A percentile compares a stretch with the other conserved stretches of the same genome.
Conservation (phyloP, 2,113 vertebrate genomes). For the Sylvietta virens region DNA sequence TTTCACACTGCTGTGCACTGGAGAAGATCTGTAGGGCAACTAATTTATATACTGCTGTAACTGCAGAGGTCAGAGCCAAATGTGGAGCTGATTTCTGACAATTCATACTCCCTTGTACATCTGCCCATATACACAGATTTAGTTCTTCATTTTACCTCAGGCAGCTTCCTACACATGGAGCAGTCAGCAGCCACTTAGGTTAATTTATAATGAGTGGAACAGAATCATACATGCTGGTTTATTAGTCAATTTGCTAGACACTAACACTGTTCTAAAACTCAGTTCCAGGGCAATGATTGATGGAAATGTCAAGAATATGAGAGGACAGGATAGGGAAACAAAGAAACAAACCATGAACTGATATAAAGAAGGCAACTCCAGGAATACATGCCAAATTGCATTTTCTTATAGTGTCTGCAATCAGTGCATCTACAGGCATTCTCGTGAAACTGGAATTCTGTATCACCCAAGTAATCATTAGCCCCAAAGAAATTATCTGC, state of each 20-base stretch:
- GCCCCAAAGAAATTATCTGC: background rate
- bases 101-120: background rate
- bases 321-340: background rate
- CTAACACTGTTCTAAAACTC: background rate
- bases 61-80: background rate
- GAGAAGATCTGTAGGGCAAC: background rate
- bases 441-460: background rate
- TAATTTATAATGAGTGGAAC: slow-evolving; percentile 31
- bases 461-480: background rate
- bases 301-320: slow-evolving; percentile 8
- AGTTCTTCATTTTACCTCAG: slow-evolving; percentile 3
- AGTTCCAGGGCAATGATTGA: background rate
- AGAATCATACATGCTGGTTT: background rate
- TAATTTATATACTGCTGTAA: background rate
- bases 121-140: background rate
- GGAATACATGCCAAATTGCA: background rate
- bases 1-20: background rate
- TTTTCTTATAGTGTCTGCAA: background rate
- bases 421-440: background rate
- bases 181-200: background rate
- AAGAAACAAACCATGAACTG: background rate
- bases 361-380: background rate
- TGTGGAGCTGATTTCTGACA: background rate
- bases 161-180: background rate
- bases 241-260: background rate